These are phyloP conservation scores for Penelope pileata DNA, from an alignment of 2,113 vertebrate species.

Conservation along the genomic window DNA sequence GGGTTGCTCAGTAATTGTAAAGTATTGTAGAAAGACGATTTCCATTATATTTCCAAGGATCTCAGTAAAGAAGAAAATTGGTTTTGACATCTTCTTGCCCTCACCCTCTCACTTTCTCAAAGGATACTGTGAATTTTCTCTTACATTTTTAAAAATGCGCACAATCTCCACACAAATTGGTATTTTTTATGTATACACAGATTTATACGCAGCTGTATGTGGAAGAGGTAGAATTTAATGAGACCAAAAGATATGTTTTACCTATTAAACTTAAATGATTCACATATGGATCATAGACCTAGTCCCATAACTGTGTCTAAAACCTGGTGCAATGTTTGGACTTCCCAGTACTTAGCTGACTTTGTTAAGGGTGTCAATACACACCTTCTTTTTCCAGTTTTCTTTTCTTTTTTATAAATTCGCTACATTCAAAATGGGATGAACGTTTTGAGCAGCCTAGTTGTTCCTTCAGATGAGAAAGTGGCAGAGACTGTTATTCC, in stretches of 20 bases:
- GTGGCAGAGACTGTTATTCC: neutral
- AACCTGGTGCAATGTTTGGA: neutral
- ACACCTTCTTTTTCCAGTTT: neutral
- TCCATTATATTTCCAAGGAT: conserved; percentile 7
- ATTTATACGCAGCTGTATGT: neutral
- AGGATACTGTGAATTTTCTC: neutral
- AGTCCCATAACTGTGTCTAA: neutral
- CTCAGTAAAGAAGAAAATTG: neutral
- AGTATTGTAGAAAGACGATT: conserved; percentile 38
- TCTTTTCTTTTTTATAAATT: neutral
- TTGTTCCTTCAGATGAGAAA: neutral
- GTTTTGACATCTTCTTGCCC: neutral
- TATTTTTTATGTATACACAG: neutral
- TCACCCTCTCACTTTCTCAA: neutral
- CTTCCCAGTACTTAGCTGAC: neutral
- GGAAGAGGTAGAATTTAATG: neutral
- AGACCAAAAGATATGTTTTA: neutral
- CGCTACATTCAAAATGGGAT: neutral
- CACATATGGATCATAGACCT: neutral
- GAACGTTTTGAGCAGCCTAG: neutral
- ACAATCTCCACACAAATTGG: neutral
- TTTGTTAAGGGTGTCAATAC: neutral
- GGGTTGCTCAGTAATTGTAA: conserved; percentile 52
- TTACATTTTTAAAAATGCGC: neutral
- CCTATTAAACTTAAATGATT: neutral